A percentile compares a stretch with the other conserved stretches of the same genome.
phyloP scores from a whole-genome alignment of 2,113 vertebrate species.

The Aegithalos caudatus region DNA sequence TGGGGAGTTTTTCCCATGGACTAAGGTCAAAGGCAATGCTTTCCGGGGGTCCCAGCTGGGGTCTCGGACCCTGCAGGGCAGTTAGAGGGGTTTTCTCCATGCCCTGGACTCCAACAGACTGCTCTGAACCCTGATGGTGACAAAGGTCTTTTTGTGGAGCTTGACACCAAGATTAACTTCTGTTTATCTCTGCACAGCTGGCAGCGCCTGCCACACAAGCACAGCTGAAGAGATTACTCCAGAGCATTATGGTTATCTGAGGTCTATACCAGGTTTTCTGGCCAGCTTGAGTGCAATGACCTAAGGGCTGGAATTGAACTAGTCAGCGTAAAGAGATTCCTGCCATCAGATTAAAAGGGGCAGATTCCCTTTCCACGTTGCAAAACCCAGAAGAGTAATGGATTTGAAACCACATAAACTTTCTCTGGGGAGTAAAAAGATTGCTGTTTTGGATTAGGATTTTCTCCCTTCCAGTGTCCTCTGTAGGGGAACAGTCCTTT shows the following conservation, averaged over 20 bases:
- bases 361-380: neutral
- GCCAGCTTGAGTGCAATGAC: neutral
- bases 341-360: neutral
- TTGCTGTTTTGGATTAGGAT: neutral
- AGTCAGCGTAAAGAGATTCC: neutral
- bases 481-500: neutral
- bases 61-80: too few relatives aligned
- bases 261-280: neutral
- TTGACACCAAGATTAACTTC: neutral
- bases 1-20: too few relatives aligned
- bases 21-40: too few relatives aligned
- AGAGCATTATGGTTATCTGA: neutral
- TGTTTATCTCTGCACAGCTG: neutral
- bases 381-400: neutral
- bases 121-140: neutral
- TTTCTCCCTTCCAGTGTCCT: neutral
- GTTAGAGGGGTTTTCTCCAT: too few relatives aligned
- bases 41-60: too few relatives aligned
- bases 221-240: neutral
- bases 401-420: neutral
- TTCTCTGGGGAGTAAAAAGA: neutral
- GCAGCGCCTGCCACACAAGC: neutral
- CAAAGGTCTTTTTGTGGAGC: constrained; percentile 4
- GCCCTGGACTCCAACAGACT: too few relatives aligned
- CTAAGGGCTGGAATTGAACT: neutral